Conservation (phyloP, 2,113 vertebrate genomes). For the Pholis gunnellus region DNA sequence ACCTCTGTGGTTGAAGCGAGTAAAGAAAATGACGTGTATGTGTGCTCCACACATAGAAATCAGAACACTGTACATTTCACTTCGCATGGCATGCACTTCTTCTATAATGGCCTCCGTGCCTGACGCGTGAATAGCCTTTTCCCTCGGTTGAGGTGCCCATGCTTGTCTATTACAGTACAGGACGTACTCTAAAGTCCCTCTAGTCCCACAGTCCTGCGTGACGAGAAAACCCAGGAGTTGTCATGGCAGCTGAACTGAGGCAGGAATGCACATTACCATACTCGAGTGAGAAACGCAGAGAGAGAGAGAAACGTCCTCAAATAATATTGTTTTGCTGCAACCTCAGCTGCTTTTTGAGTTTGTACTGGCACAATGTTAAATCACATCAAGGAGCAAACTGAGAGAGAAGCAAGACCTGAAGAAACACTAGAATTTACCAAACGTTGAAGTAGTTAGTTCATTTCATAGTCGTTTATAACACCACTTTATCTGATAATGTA, state of each 20-base stretch:
- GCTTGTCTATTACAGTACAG: conserved; percentile 37
- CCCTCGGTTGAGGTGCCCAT: neutral
- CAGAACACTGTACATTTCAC: neutral
- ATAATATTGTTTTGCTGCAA: conserved; percentile 38
- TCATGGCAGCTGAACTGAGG: conserved; percentile 75
- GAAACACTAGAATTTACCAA: neutral
- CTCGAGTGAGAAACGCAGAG: conserved; percentile 20
- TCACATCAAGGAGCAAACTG: conserved; percentile 44
- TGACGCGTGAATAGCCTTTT: conserved; percentile 17
- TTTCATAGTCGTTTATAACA: neutral
- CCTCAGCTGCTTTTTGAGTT: conserved; percentile 39
- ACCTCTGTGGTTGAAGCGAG: neutral
- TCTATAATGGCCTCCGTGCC: conserved; percentile 15
- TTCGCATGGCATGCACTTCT: neutral
- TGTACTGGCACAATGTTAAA: conserved; percentile 33
- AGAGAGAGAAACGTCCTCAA: conserved; percentile 18
- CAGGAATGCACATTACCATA: conserved; percentile 71
- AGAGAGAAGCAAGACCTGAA: neutral
- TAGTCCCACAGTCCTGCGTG: conserved; percentile 28
- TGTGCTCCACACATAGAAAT: neutral
- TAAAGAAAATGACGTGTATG: neutral
- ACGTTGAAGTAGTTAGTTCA: neutral
- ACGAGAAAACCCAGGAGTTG: conserved; percentile 64
- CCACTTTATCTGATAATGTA: neutral
- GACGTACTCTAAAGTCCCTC: conserved; percentile 43